Evolutionary conservation across 2,113 vertebrate genomes (phyloP).

Genomic region (Amazona vittata): DNA sequence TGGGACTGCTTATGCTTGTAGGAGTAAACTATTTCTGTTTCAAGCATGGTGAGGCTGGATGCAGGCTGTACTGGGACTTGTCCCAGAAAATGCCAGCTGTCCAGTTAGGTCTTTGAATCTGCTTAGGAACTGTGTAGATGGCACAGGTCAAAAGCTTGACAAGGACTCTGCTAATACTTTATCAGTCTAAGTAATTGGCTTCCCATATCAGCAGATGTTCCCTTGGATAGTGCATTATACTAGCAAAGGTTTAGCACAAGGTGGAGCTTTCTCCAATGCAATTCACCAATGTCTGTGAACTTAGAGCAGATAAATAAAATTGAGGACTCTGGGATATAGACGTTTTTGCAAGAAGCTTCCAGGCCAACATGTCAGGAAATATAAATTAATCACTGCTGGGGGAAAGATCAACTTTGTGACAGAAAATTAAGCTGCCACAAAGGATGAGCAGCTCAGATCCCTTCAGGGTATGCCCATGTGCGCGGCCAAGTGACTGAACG

Average conservation of each 20-base stretch:
- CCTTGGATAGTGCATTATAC: background rate
- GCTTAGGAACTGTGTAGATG: background rate
- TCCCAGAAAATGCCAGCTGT: conserved; percentile 47
- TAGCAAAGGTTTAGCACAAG: background rate
- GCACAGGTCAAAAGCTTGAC: background rate
- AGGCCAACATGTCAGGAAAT: background rate
- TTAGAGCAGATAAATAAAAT: background rate
- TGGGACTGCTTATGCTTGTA: background rate
- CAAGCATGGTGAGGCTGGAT: background rate
- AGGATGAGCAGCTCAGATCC: background rate
- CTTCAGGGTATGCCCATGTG: background rate
- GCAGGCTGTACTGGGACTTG: background rate
- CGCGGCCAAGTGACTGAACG: background rate
- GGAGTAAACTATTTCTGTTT: conserved; percentile 19
- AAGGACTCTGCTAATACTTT: background rate
- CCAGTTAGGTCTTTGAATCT: background rate
- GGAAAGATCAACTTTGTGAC: background rate
- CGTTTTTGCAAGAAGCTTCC: background rate
- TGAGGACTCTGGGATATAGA: background rate
- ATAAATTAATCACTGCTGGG: background rate
- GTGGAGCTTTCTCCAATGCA: background rate
- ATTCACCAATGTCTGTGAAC: background rate
- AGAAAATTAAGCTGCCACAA: background rate
- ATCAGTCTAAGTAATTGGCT: background rate
- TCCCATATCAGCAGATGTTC: background rate